phyloP scores from a whole-genome alignment of 2,888 invertebrate species.

The Scaptomyza cyrtandrae region DNA sequence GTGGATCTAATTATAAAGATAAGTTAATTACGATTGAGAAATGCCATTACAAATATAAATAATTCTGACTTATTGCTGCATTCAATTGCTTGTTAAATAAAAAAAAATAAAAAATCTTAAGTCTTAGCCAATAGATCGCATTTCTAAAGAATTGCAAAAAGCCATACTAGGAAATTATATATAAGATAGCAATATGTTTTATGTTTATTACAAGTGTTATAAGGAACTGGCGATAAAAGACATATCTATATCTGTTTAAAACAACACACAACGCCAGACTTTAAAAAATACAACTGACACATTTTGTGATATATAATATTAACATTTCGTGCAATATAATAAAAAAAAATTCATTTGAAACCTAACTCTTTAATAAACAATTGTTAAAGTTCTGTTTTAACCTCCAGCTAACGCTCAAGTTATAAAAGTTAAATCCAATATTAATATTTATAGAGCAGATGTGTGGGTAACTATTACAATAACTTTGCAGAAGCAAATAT shows the following conservation, averaged over 20 bases:
- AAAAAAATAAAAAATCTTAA: conserved; percentile 18
- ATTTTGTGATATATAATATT: conserved; percentile 36
- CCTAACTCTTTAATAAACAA: conserved; percentile 18
- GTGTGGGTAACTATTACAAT: conserved; percentile 10
- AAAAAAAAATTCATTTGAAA: conserved; percentile 29
- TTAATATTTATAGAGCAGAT: conserved; percentile 40
- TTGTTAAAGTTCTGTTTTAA: conserved; percentile 22
- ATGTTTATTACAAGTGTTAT: conserved; percentile 15
- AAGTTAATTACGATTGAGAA: conserved; percentile 29
- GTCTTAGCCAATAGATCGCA: neutral
- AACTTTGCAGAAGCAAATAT: conserved; percentile 8
- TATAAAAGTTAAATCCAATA: conserved; percentile 32
- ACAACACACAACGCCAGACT: conserved; percentile 1
- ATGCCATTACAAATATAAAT: neutral
- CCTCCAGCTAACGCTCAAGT: conserved; percentile 28
- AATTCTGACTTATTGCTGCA: conserved; percentile 15
- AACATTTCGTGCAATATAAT: conserved; percentile 5
- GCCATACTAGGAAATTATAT: conserved; percentile 24
- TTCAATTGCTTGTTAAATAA: conserved; percentile 5
- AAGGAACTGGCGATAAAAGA: conserved; percentile 27
- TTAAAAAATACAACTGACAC: conserved; percentile 15
- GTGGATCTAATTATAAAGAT: conserved; percentile 20
- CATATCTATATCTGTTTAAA: conserved; percentile 14
- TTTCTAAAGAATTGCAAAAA: conserved; percentile 18
- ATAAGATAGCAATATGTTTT: conserved; percentile 2